Evolutionary conservation across 2,888 invertebrate genomes (phyloP).

Genomic region (Microctonus aethiopoides): DNA sequence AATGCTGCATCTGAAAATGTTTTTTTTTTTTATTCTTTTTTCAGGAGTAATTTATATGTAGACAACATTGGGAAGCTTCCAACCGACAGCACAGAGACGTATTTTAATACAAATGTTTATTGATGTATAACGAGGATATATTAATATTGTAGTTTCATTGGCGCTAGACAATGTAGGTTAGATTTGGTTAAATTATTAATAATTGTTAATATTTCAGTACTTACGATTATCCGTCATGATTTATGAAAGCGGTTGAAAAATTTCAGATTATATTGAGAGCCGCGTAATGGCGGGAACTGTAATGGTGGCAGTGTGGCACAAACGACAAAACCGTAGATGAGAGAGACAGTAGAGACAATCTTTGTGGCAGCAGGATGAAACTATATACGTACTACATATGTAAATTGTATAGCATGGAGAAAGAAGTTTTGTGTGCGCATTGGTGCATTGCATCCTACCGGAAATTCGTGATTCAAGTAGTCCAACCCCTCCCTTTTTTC

Average conservation of each 20-base stretch:
- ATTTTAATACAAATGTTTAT: slow-evolving; percentile 2
- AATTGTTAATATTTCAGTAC: slow-evolving; percentile 40
- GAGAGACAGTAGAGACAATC: too few relatives aligned
- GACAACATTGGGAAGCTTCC: not conserved
- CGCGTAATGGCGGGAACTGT: slow-evolving; percentile 57
- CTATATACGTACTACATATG: not conserved
- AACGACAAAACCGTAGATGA: not conserved
- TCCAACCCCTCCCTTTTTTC: not conserved
- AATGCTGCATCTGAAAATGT: not conserved
- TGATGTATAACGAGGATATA: not conserved
- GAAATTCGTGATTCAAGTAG: not conserved
- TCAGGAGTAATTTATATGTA: not conserved
- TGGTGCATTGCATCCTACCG: not conserved
- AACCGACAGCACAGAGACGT: not conserved
- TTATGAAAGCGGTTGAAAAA: slow-evolving; percentile 33
- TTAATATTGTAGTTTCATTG: not conserved
- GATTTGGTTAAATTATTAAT: not conserved
- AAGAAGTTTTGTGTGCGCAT: not conserved
- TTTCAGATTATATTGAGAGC: slow-evolving; percentile 37
- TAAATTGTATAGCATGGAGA: not conserved
- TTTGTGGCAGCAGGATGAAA: slow-evolving; percentile 24
- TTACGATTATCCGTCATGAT: slow-evolving; percentile 64
- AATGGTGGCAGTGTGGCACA: slow-evolving; percentile 13
- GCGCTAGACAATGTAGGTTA: not conserved
- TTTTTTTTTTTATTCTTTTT: not conserved